Percentiles rank a stretch among this genome's conserved stretches.
Evolutionary conservation across 2,888 invertebrate species (phyloP).

Genomic region (Branchinecta sandiegonensis): DNA sequence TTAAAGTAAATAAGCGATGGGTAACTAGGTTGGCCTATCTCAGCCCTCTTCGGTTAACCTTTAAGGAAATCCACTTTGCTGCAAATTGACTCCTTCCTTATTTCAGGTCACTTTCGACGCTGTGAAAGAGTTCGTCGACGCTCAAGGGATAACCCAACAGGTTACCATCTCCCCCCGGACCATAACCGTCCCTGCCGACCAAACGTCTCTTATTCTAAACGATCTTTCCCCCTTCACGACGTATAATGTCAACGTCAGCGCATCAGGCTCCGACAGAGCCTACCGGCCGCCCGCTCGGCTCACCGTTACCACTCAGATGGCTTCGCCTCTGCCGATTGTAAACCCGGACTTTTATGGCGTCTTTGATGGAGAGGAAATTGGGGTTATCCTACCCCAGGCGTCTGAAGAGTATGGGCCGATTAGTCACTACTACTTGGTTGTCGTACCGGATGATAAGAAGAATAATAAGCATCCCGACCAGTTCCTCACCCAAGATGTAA

Average conservation of each 20-base stretch:
- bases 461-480: constrained; percentile 71
- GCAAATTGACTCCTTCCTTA: neutral
- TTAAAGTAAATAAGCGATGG: too few relatives aligned
- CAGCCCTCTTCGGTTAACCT: too few relatives aligned
- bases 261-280: constrained; percentile 62
- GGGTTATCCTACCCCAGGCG: constrained; percentile 81
- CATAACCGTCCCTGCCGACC: constrained; percentile 53
- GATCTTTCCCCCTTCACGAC: constrained; percentile 85
- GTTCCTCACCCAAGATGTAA: constrained; percentile 62
- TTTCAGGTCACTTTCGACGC: constrained; percentile 66
- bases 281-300: constrained; percentile 83
- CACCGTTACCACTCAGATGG: constrained; percentile 89
- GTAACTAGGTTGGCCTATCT: too few relatives aligned
- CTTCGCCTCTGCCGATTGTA: constrained; percentile 91
- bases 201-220: constrained; percentile 59
- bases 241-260: constrained; percentile 78
- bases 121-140: constrained; percentile 83
- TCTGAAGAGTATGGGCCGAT: constrained; percentile 97
- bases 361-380: constrained; percentile 64
- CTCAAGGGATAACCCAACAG: constrained; percentile 78
- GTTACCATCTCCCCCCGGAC: constrained; percentile 55
- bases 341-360: constrained; percentile 87
- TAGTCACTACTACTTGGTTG: constrained; percentile 88
- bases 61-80: too few relatives aligned
- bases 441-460: constrained; percentile 76